Evolutionary conservation across 2,888 invertebrate genomes (phyloP).

Genomic region (Neuroscelio doddi): DNA sequence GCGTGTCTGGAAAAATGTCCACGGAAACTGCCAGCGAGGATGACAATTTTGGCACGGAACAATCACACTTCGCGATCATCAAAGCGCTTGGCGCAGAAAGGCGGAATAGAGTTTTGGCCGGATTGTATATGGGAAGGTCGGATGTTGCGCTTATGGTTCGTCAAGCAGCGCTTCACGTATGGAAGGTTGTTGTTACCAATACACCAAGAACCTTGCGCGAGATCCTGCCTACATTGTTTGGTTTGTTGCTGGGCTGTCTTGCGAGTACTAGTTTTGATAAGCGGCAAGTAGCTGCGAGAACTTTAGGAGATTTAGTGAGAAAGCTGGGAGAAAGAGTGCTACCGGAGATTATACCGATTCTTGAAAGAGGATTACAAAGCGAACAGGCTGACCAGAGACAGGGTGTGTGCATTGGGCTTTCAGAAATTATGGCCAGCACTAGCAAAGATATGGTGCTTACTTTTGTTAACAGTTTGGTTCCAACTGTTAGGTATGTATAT

Average conservation of each 20-base stretch:
- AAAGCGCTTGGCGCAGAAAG: conserved; percentile 90
- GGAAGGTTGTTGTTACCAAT: conserved; percentile 99
- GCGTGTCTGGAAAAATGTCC: conserved; percentile 99
- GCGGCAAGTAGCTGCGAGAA: conserved; percentile 95
- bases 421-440: conserved; percentile 98
- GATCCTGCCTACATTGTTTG: conserved; percentile 95
- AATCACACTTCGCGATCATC: conserved; percentile 93
- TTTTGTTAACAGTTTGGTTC: conserved; percentile 90
- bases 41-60: conserved; percentile 99
- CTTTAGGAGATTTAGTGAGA: conserved; percentile 95
- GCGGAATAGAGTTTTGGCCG: conserved; percentile 93
- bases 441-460: conserved; percentile 94
- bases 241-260: conserved; percentile 91
- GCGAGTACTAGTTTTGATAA: conserved; percentile 98
- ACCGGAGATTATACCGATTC: conserved; percentile 97
- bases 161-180: conserved; percentile 98
- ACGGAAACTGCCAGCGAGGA: conserved; percentile 98
- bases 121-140: conserved; percentile 96
- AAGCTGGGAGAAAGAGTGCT: conserved; percentile 98
- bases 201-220: conserved; percentile 97
- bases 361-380: conserved; percentile 93
- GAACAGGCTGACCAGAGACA: conserved; percentile 95
- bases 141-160: conserved; percentile 97
- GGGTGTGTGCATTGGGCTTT: conserved; percentile 98
- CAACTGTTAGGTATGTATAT: conserved; percentile 87